Conservation (phyloP, 2,113 vertebrate genomes). For the Gymnobelideus leadbeateri region DNA sequence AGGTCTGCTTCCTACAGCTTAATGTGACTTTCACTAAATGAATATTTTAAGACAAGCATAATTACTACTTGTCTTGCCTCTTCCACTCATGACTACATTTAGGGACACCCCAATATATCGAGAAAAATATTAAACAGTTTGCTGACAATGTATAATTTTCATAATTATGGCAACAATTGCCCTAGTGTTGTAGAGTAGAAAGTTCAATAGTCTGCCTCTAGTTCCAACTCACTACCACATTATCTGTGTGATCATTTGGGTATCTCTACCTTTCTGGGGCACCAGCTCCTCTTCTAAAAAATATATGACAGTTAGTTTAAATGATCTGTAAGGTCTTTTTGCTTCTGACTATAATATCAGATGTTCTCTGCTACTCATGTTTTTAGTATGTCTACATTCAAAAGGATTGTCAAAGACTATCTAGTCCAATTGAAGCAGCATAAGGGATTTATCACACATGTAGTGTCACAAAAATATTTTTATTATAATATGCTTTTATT, state of each 20-base stretch:
- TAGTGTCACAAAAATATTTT: neutral
- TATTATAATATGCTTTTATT: neutral
- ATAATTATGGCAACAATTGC: neutral
- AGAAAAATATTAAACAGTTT: slow-evolving; percentile 16
- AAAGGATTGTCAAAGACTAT: neutral
- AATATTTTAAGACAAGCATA: slow-evolving; percentile 61
- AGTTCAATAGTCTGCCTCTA: neutral
- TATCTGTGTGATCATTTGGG: neutral
- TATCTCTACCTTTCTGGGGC: neutral
- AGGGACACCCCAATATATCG: slow-evolving; percentile 18
- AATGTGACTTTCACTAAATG: slow-evolving; percentile 66
- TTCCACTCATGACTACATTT: slow-evolving; percentile 49
- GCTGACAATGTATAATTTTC: slow-evolving; percentile 1
- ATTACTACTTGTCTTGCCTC: slow-evolving; percentile 45
- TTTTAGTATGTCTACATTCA: neutral
- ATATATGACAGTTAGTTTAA: neutral
- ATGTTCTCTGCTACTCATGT: slow-evolving; percentile 7
- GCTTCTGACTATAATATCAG: neutral
- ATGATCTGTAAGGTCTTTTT: neutral
- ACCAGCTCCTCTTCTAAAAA: neutral
- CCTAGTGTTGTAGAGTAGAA: neutral
- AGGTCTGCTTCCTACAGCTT: slow-evolving; percentile 37
- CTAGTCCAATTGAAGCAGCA: neutral
- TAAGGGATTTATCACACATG: neutral
- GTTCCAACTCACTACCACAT: neutral